A percentile compares a stretch with the other conserved stretches of the same genome.
Evolutionary conservation across 2,113 vertebrate genomes (phyloP).

Genomic region (Tinamus guttatus): DNA sequence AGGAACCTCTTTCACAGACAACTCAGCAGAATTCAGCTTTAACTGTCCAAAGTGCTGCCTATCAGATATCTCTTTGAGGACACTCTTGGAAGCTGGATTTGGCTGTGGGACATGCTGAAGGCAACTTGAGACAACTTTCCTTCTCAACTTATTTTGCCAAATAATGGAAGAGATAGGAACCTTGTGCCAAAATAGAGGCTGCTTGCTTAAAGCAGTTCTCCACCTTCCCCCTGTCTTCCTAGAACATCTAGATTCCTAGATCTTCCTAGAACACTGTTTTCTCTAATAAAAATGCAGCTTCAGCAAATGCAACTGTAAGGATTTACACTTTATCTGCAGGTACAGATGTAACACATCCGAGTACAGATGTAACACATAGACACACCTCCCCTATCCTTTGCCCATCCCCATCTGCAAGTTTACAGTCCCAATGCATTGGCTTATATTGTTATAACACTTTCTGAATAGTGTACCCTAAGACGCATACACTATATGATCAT

Average conservation of each 20-base stretch:
- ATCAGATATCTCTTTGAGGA: background rate
- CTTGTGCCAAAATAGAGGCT: background rate
- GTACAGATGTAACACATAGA: background rate
- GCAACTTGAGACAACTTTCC: background rate
- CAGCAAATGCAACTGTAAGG: background rate
- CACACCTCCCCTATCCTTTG: rapidly evolving
- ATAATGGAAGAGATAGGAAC: background rate
- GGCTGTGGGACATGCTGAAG: background rate
- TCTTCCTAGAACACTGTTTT: too few species aligned
- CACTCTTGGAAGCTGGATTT: background rate
- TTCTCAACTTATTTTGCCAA: background rate
- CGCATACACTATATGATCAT: background rate
- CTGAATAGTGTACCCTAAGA: background rate
- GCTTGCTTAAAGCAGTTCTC: background rate
- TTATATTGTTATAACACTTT: background rate
- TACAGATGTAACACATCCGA: rapidly evolving
- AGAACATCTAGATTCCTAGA: background rate
- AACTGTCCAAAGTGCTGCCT: background rate
- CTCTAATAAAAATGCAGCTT: background rate
- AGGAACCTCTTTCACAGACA: background rate
- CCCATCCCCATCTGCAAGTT: background rate
- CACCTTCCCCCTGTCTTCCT: background rate
- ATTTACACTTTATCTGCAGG: background rate
- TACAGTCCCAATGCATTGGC: background rate
- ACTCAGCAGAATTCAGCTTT: background rate